A percentile compares a stretch with the other conserved stretches of the same genome.
phyloP scores from a whole-genome alignment of 2,113 vertebrate species.

The Corynorhinus townsendii region DNA sequence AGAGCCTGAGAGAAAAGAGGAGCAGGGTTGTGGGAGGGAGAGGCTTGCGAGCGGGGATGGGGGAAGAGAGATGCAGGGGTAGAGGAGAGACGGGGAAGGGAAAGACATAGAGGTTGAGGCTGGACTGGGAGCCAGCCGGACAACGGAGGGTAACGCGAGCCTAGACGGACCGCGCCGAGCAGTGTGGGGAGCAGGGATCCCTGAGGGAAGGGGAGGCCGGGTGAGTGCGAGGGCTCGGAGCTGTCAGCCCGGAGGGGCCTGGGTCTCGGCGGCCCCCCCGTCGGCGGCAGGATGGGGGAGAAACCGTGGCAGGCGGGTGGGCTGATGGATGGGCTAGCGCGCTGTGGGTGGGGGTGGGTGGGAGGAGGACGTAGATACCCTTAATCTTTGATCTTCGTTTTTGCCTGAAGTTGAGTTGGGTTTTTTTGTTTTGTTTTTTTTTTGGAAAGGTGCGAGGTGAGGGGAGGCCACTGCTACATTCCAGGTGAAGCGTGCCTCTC shows the following conservation, averaged over 20 bases:
- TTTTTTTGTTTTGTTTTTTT: background rate
- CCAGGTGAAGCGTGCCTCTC: slow-evolving; percentile 29
- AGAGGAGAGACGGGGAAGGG: slow-evolving; percentile 19
- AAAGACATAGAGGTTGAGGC: background rate
- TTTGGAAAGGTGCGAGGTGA: slow-evolving; percentile 9
- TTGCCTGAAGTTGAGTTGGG: slow-evolving; percentile 47
- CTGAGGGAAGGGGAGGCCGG: slow-evolving; percentile 55
- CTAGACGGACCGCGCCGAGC: slow-evolving; percentile 54
- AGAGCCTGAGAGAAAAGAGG: background rate
- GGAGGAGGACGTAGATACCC: background rate
- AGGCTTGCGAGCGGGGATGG: background rate
- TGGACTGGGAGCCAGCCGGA: slow-evolving; percentile 17
- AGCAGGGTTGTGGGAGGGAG: background rate
- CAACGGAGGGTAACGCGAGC: slow-evolving; percentile 39
- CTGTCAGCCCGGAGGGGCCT: slow-evolving; percentile 28
- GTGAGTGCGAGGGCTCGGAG: slow-evolving; percentile 39
- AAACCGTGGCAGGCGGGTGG: background rate
- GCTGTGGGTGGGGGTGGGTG: background rate
- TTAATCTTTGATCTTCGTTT: slow-evolving; percentile 16
- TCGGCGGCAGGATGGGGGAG: slow-evolving; percentile 10
- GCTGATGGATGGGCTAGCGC: slow-evolving; percentile 45
- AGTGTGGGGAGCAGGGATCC: slow-evolving; percentile 27
- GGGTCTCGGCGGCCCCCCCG: slow-evolving; percentile 23
- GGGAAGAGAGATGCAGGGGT: background rate
- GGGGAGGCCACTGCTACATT: slow-evolving; percentile 15